Conservation (phyloP, 2,113 vertebrate genomes). For the Dryoscopus gambensis region DNA sequence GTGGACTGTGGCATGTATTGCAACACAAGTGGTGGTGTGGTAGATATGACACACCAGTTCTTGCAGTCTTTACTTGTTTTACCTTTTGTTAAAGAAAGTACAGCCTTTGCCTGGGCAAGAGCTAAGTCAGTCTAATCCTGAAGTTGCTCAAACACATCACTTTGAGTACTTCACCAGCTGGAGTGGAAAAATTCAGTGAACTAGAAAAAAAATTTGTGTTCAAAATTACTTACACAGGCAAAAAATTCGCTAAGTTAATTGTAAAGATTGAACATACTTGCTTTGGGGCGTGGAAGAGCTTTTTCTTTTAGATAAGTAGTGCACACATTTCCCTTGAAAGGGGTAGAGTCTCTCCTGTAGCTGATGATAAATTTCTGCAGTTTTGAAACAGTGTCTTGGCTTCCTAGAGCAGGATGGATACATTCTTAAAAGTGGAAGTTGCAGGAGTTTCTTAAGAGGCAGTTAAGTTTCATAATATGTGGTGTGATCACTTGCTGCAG, state of each 20-base stretch:
- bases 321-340: neutral
- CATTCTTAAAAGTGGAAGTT: constrained; percentile 17
- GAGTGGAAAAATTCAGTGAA: neutral
- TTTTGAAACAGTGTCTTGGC: neutral
- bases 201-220: neutral
- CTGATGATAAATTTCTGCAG: neutral
- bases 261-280: neutral
- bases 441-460: constrained; percentile 30
- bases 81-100: neutral
- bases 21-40: neutral
- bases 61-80: neutral
- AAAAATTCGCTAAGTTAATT: neutral
- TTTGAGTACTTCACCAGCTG: neutral
- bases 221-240: neutral
- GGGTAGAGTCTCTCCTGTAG: neutral
- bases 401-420: neutral
- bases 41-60: neutral
- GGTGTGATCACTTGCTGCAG: neutral
- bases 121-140: neutral
- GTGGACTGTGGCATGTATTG: neutral
- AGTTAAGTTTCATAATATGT: constrained; percentile 13
- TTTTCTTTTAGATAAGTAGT: neutral
- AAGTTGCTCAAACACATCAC: neutral
- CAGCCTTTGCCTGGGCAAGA: neutral
- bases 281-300: neutral